Base-by-base conservation (phyloP, 1,140 invertebrate genomes). In the Saccostrea glomerata region DNA sequence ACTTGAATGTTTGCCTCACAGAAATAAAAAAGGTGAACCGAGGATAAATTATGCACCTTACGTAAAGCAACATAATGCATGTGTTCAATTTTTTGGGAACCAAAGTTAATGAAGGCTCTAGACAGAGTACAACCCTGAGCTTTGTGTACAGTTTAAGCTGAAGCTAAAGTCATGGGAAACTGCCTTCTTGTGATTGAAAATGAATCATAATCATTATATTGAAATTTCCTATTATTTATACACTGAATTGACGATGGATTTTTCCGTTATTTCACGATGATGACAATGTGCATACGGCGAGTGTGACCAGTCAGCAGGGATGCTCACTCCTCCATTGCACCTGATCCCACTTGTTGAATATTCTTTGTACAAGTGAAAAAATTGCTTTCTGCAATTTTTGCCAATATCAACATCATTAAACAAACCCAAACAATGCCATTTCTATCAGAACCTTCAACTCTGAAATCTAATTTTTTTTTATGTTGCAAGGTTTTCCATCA, bases 51-150 rank as follows among this genome's bases (percentile, higher is more conserved):
- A 36, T 47, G 15, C 40, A 86, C 87, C 30, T 84, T 85, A 47
- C 84, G 85, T 66, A 77, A 73, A 12, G 54, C 87, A 40, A 88
- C 87, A 85, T 88, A 88, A 40, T 88, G 66, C n/a, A 88, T 88
- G 56, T 88, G 87, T 20, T 82, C n/a, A n/a, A n/a, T n/a, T n/a
- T n/a, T n/a, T n/a, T 20, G 60, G 66, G 30, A n/a, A 36, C 87
- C 84, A 60, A 88, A 88, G 20, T 85, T 20, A 17, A 88, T 47
- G 17, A 85, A 63, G 2, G 56, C 47, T 7, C 55, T 66, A 13
- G 84, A 36, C 36, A 88, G 5, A n/a, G 87, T 88, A 20, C 83
- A 85, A 12, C 87, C 87, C 54, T 88, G 84, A 56, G 66, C 55
- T 60, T 88, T 88, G 36, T 88, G 87, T 25, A 88, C 82, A 47